Evolutionary conservation across 1,140 invertebrate species (phyloP), one percentile per base, ranked within the genome.

Genomic region (Arctopsyche grandis): DNA sequence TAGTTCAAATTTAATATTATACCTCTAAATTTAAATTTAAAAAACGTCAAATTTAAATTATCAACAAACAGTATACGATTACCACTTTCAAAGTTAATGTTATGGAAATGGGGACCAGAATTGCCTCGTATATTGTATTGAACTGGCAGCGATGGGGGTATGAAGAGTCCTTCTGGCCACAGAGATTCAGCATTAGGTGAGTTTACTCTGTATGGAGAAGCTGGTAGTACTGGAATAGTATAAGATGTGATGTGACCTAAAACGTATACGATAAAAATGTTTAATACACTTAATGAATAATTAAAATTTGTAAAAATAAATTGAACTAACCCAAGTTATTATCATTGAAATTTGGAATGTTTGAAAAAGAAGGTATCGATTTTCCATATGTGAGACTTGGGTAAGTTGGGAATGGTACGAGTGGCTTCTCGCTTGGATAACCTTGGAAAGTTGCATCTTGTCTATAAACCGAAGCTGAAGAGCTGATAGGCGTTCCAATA

Each of bases 121-220:
- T 66, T 66, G 26, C 63, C 63, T 24, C 24, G 1, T 0, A 22
- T 9, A 26, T 80, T 80, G 76, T 85, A 84, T n/a, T 82, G 79
- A 1, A 84, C 77, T 0, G 85, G 83, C 19, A 74, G 79, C 0
- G 85, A 22, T 0, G 87, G 86, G 12, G 87, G 86, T 75, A 88
- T 70, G 69, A 87, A 87, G 19, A 89, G 80, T 19, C 88, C 88
- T 46, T 86, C 85, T 0, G 88, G 88, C 88, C 88, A 89, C 29
- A 88, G 78, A 4, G 87, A 88, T 71, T 89, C 88, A 0, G 88
- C 87, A 63, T 89, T 85, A 0, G 88, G 87, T 0, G 88, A 89
- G 76, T 89, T 86, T 46, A 88, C 87, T 82, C 85, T 86, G 81
- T 89, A 89, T 0, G 88, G 88, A 14, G 87, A 89, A 5, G 86